Evolutionary conservation across 2,888 invertebrate genomes (phyloP).

Genomic region (Apeira syringaria): DNA sequence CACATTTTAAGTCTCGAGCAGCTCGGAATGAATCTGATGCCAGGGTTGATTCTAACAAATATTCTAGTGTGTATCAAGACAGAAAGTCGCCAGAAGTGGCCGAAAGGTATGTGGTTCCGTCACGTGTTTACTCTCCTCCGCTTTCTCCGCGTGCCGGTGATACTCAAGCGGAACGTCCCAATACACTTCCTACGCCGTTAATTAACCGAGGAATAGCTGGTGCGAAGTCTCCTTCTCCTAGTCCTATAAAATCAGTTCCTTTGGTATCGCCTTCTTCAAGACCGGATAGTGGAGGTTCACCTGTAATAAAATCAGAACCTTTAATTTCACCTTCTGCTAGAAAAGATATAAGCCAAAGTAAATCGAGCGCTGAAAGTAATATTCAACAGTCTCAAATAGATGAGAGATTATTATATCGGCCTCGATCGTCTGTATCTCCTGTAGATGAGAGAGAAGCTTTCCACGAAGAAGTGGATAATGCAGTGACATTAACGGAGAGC

Average conservation of each 20-base stretch:
- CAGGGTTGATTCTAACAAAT: conserved; percentile 60
- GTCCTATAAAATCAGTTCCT: conserved; percentile 66
- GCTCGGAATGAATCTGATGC: conserved; percentile 60
- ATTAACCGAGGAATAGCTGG: conserved; percentile 60
- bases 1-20: conserved; percentile 92
- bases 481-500: conserved; percentile 39
- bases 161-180: conserved; percentile 69
- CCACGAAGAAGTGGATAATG: conserved; percentile 39
- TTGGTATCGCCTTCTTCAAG: conserved; percentile 57
- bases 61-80: conserved; percentile 59
- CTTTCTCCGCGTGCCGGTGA: conserved; percentile 85
- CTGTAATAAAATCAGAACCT: conserved; percentile 52
- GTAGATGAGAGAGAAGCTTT: conserved; percentile 43
- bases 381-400: conserved; percentile 37
- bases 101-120: conserved; percentile 68
- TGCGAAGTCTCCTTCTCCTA: conserved; percentile 71
- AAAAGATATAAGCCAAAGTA: conserved; percentile 55
- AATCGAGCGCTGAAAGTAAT: conserved; percentile 41
- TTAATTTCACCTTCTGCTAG: conserved; percentile 48
- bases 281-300: conserved; percentile 51
- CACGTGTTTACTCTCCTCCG: conserved; percentile 78
- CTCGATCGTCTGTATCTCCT: conserved; percentile 51
- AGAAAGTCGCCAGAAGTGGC: conserved; percentile 65
- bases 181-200: conserved; percentile 67
- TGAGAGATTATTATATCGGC: conserved; percentile 48